These are phyloP conservation scores for Tridacna crocea DNA, from an alignment of 2,888 invertebrate genomes.

Conservation along the genomic window DNA sequence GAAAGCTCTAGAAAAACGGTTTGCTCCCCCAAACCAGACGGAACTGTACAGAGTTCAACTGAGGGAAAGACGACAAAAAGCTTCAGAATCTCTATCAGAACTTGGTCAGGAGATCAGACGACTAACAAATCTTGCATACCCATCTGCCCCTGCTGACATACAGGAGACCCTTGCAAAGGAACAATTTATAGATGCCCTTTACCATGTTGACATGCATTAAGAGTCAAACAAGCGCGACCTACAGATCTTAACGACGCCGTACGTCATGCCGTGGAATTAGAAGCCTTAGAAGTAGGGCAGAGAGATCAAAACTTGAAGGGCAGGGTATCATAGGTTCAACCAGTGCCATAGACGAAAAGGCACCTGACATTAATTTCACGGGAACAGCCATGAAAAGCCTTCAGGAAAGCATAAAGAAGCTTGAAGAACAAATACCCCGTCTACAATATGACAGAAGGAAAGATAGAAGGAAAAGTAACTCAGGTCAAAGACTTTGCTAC, in stretches of 20 bases:
- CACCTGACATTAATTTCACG: neutral
- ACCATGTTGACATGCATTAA: neutral
- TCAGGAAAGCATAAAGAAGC: neutral
- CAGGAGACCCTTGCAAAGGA: no score
- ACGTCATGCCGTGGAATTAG: constrained; percentile 9
- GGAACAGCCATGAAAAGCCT: neutral
- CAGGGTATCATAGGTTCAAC: no score
- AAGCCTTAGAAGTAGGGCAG: constrained; percentile 15
- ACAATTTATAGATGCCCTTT: no score
- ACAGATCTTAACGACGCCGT: constrained; percentile 1
- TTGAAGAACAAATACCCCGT: neutral
- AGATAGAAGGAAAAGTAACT: neutral
- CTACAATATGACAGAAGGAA: neutral
- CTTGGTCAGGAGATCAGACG: constrained; percentile 17
- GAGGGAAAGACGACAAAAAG: constrained; percentile 5
- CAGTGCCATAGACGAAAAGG: neutral
- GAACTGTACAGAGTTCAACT: no score
- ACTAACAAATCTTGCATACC: constrained; percentile 15
- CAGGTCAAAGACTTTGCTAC: no score
- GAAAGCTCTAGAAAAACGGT: constrained; percentile 10
- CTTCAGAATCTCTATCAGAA: constrained; percentile 10
- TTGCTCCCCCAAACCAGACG: constrained; percentile 9
- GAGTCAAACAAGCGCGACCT: constrained; percentile 13
- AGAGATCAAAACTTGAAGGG: no score
- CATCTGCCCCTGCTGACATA: no score